phyloP scores from a whole-genome alignment of 1,140 invertebrate species.

The Drosophila arizonae region DNA sequence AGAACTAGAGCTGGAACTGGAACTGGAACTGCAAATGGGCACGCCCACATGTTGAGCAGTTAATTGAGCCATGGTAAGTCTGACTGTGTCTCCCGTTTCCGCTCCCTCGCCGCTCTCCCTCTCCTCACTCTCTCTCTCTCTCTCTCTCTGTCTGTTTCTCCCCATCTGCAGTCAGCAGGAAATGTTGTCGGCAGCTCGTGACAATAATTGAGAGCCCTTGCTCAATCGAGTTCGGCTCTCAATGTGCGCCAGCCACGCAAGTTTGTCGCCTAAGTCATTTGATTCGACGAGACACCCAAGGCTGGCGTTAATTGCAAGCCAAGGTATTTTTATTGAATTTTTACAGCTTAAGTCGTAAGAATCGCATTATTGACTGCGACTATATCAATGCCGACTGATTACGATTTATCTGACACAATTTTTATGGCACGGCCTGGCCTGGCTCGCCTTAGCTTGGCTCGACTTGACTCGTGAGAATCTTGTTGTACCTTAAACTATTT shows the following conservation, averaged over 20 bases:
- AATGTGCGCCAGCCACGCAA: slow-evolving; percentile 43
- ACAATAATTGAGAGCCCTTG: slow-evolving; percentile 57
- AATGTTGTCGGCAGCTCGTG: slow-evolving; percentile 23
- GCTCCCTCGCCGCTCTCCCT: no score
- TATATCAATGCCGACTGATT: slow-evolving; percentile 59
- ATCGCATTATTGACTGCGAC: slow-evolving; percentile 27
- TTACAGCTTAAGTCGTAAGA: slow-evolving; percentile 42
- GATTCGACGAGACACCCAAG: slow-evolving; percentile 20
- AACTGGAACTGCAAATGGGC: neutral
- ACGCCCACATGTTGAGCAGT: slow-evolving; percentile 45
- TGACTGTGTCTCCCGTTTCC: no score
- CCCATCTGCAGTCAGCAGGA: slow-evolving; percentile 13
- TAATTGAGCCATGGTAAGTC: no score
- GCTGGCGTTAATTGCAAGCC: slow-evolving; percentile 36
- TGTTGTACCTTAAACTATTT: slow-evolving; percentile 44
- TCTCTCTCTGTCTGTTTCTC: no score
- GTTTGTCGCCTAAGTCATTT: slow-evolving; percentile 59
- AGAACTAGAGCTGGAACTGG: slow-evolving; percentile 4
- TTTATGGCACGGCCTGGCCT: slow-evolving; percentile 49
- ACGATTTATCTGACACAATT: slow-evolving; percentile 79
- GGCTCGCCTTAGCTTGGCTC: slow-evolving; percentile 36
- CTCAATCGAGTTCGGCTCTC: neutral
- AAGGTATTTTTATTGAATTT: slow-evolving; percentile 69
- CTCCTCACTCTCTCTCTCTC: no score
- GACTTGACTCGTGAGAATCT: slow-evolving; percentile 59